A percentile compares a stretch with the other conserved stretches of the same genome.
These are phyloP conservation scores for Erinaceus europaeus DNA, from an alignment of 2,113 vertebrate genomes.

Conservation along the genomic window DNA sequence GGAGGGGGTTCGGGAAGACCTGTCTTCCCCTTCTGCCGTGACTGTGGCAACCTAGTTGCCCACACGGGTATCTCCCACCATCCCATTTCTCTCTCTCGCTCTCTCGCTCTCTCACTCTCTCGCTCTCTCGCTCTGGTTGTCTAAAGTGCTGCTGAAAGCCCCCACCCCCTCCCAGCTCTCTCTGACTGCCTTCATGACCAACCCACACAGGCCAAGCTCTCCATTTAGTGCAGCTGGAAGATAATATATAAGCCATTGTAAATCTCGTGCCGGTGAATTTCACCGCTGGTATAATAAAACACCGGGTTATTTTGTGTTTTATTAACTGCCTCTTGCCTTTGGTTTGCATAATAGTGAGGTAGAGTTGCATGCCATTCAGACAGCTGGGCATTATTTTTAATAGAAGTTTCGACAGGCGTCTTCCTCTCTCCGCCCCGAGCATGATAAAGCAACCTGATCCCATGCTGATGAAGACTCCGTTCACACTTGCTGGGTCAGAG, in stretches of 20 bases:
- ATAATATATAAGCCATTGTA: slow-evolving; percentile 43
- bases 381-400: slow-evolving; percentile 75
- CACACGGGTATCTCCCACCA: not conserved
- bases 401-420: slow-evolving; percentile 72
- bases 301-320: slow-evolving; percentile 77
- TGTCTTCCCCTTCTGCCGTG: not conserved
- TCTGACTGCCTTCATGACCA: not conserved
- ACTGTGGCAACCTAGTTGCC: not conserved
- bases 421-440: slow-evolving; percentile 20
- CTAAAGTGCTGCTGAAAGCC: slow-evolving; percentile 32
- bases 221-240: slow-evolving; percentile 18
- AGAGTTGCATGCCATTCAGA: slow-evolving; percentile 80
- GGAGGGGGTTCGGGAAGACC: not conserved
- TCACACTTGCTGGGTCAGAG: slow-evolving; percentile 81
- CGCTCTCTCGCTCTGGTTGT: not conserved
- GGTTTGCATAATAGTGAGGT: slow-evolving; percentile 79
- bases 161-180: not conserved
- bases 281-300: slow-evolving; percentile 63
- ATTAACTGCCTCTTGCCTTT: slow-evolving; percentile 79
- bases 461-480: slow-evolving; percentile 82
- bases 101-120: too few relatives aligned
- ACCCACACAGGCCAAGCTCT: not conserved
- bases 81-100: not conserved
- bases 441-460: slow-evolving; percentile 79
- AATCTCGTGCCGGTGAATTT: slow-evolving; percentile 38